A percentile compares a stretch with the other conserved stretches of the same genome.
Conservation (phyloP, 1,140 invertebrate genomes). For the Melitaea cinxia region DNA sequence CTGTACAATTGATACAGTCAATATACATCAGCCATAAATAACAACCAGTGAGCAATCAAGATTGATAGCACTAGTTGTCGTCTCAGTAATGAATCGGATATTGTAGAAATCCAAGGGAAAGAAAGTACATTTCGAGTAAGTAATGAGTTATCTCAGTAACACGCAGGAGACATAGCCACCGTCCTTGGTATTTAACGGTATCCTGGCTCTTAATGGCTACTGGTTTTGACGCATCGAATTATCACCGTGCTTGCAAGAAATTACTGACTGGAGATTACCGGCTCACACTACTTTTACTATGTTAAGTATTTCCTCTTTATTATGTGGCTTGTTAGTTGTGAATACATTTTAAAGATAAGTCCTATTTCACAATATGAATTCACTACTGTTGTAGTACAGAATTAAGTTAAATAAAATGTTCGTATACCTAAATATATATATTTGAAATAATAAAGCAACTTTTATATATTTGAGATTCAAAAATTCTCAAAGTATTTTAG, state of each 20-base stretch:
- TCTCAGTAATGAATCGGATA: neutral
- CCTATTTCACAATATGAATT: neutral
- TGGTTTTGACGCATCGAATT: slow-evolving; percentile 59
- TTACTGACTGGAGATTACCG: slow-evolving; percentile 27
- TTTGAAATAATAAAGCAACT: no score
- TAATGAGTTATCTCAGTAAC: slow-evolving; percentile 25
- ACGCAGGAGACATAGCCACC: slow-evolving; percentile 31
- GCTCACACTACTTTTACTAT: slow-evolving; percentile 25
- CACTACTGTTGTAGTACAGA: no score
- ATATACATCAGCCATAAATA: no score
- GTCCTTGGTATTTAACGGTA: slow-evolving; percentile 72
- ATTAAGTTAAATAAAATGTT: no score
- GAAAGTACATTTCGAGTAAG: neutral
- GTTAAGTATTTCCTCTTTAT: slow-evolving; percentile 22
- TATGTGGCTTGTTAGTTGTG: neutral
- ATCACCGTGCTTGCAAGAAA: slow-evolving; percentile 41
- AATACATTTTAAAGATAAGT: neutral
- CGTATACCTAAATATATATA: no score
- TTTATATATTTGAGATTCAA: no score
- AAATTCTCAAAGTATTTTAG: no score
- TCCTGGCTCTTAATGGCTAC: slow-evolving; percentile 62
- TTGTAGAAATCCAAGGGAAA: neutral
- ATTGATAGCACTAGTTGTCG: no score
- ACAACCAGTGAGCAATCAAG: neutral
- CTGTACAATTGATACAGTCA: no score